Conservation (phyloP, 2,113 vertebrate species). For the Willisornis vidua region DNA sequence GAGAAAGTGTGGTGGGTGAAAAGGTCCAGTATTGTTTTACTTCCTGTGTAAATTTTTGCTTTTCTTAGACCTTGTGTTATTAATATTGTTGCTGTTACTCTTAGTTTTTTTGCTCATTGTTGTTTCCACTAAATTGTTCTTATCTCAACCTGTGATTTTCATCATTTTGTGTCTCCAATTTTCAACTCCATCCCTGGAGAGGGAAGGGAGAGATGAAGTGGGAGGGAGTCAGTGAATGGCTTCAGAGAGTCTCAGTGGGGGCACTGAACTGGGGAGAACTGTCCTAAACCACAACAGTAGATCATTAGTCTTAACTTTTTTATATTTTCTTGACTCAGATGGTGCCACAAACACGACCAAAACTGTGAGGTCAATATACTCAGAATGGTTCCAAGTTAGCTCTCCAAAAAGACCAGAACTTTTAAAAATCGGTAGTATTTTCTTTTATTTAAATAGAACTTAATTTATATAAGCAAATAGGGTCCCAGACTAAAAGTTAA, state of each 20-base stretch:
- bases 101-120: neutral
- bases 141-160: neutral
- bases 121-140: neutral
- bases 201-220: neutral
- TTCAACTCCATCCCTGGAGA: neutral
- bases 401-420: neutral
- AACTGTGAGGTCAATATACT: neutral
- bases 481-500: neutral
- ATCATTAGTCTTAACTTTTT: neutral
- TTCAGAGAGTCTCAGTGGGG: neutral
- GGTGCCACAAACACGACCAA: neutral
- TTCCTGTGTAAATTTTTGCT: neutral
- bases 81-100: neutral
- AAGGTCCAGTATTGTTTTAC: neutral
- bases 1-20: neutral
- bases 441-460: neutral
- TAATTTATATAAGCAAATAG: neutral
- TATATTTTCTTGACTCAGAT: neutral
- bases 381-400: neutral
- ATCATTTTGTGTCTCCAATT: neutral
- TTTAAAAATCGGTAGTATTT: neutral
- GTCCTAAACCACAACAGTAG: neutral
- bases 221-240: neutral
- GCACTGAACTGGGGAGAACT: neutral
- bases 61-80: neutral